phyloP scores from a whole-genome alignment of 2,888 invertebrate species.

The Selenia dentaria region DNA sequence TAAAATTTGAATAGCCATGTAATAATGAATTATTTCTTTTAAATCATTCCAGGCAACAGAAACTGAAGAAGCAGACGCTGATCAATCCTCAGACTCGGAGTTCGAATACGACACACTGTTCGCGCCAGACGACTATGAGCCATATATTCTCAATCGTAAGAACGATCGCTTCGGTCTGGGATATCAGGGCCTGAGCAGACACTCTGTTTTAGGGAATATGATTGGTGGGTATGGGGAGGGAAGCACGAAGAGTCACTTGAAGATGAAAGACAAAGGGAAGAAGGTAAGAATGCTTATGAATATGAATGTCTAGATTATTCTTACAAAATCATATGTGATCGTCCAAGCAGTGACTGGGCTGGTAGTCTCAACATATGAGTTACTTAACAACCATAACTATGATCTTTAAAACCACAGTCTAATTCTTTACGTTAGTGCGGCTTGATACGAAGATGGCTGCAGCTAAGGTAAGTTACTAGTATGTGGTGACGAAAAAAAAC shows the following conservation, averaged over 20 bases:
- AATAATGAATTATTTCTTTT: no score
- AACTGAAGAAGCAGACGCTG: slow-evolving; percentile 36
- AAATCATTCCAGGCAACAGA: slow-evolving; percentile 50
- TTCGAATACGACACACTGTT: slow-evolving; percentile 86
- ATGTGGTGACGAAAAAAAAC: no score
- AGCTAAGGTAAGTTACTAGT: no score
- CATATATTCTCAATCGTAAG: slow-evolving; percentile 89
- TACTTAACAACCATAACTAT: no score
- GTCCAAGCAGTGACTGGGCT: no score
- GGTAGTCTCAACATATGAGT: no score
- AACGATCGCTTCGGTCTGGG: slow-evolving; percentile 92
- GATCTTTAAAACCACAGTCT: no score
- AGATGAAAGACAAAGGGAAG: slow-evolving; percentile 75
- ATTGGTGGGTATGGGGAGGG: slow-evolving; percentile 59
- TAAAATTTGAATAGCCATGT: no score
- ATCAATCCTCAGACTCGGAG: slow-evolving; percentile 71
- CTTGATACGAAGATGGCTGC: no score
- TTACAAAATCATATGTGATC: no score
- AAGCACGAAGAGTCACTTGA: slow-evolving; percentile 58
- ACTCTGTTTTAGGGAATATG: slow-evolving; percentile 81
- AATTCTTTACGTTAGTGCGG: no score
- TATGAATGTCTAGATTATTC: no score
- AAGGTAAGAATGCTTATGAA: slow-evolving; percentile 67
- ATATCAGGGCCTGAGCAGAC: slow-evolving; percentile 89
- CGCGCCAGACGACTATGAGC: slow-evolving; percentile 93